phyloP scores from a whole-genome alignment of 2,113 vertebrate species.

The Notarius quadriscutis region DNA sequence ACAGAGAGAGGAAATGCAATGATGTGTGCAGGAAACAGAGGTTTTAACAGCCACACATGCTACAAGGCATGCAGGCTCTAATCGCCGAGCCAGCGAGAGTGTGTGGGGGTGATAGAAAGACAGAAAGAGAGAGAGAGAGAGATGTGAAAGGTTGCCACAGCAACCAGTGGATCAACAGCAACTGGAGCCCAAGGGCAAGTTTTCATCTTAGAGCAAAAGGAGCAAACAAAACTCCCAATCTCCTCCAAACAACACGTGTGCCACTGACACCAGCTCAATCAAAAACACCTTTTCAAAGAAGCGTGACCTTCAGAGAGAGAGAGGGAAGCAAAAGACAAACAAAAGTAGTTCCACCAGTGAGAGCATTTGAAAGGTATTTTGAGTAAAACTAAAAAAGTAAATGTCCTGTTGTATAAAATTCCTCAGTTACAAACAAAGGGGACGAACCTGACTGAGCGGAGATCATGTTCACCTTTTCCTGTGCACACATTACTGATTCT shows the following conservation, averaged over 20 bases:
- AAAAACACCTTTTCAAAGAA: not conserved
- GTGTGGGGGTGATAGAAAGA: slow-evolving; percentile 15
- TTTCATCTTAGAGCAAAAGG: slow-evolving; percentile 73
- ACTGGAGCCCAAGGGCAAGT: slow-evolving; percentile 67
- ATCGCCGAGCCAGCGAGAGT: slow-evolving; percentile 1
- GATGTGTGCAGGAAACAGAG: slow-evolving; percentile 58
- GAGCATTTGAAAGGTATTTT: not conserved
- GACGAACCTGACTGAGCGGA: not conserved
- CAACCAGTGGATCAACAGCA: slow-evolving; percentile 65
- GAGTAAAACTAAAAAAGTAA: not conserved
- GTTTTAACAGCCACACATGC: slow-evolving; percentile 74
- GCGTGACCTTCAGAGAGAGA: not conserved
- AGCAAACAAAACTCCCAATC: slow-evolving; percentile 65
- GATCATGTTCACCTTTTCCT: not conserved
- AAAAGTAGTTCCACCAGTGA: too few species aligned
- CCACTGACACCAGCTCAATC: not conserved
- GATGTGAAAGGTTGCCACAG: slow-evolving; percentile 76
- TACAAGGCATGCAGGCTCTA: slow-evolving; percentile 65
- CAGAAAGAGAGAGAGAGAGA: slow-evolving; percentile 10
- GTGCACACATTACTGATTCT: not conserved
- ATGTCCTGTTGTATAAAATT: not conserved
- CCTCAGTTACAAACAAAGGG: not conserved
- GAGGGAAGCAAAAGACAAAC: too few species aligned
- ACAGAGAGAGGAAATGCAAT: not conserved
- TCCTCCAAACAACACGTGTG: slow-evolving; percentile 45